phyloP scores from a whole-genome alignment of 2,113 vertebrate species.

The Dipodomys merriami region DNA sequence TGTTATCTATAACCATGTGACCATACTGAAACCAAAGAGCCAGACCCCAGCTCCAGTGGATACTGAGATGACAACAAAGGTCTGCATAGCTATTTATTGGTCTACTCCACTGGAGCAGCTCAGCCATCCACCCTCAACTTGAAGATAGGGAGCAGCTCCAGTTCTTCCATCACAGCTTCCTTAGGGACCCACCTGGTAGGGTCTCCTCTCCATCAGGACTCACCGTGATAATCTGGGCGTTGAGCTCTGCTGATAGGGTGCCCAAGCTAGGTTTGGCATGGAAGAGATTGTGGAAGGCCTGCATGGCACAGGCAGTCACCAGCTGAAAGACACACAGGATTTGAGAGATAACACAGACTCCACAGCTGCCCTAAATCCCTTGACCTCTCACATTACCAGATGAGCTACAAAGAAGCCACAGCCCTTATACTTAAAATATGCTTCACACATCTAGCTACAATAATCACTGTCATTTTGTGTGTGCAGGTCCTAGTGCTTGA shows the following conservation, averaged over 20 bases:
- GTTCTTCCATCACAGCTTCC: not conserved
- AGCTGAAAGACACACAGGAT: slow-evolving; percentile 83
- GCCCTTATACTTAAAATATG: not conserved
- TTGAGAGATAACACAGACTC: not conserved
- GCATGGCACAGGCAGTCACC: slow-evolving; percentile 97
- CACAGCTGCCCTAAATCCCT: not conserved
- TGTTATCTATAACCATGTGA: not conserved
- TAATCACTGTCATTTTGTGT: not conserved
- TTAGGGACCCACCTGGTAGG: fast-evolving
- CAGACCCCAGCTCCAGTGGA: not conserved
- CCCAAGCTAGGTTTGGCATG: slow-evolving; percentile 85
- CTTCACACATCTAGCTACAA: not conserved
- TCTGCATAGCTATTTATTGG: fast-evolving
- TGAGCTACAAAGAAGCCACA: not conserved
- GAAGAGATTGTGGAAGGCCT: slow-evolving; percentile 96
- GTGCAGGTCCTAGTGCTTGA: no score
- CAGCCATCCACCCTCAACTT: not conserved
- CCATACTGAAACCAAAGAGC: not conserved
- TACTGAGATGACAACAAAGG: not conserved
- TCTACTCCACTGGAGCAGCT: not conserved
- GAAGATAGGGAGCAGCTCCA: no score
- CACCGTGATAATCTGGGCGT: slow-evolving; percentile 96
- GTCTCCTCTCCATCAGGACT: slow-evolving; percentile 55
- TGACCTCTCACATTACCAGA: not conserved
- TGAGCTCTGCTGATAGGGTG: slow-evolving; percentile 93